Percentiles rank a stretch among this genome's conserved stretches.
Evolutionary conservation across 2,113 vertebrate genomes (phyloP).

Genomic region (Uria aalge): DNA sequence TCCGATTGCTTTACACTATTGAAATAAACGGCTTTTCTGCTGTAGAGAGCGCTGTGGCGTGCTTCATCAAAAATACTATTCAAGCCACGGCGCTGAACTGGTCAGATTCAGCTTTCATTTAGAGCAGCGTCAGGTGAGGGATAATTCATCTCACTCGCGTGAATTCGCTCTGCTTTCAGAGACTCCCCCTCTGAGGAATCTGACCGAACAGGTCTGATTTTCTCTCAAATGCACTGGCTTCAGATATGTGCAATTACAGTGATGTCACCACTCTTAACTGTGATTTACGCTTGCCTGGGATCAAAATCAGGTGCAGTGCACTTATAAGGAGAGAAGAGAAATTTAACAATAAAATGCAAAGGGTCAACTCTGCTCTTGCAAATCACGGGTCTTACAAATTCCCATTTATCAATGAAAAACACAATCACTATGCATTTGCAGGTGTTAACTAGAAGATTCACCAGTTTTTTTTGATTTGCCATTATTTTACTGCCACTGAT

Average conservation of each 20-base stretch:
- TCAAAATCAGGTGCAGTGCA: neutral
- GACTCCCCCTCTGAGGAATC: neutral
- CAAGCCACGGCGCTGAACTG: neutral
- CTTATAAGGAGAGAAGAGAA: neutral
- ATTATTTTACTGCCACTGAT: neutral
- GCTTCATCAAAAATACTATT: neutral
- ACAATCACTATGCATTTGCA: neutral
- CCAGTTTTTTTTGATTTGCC: neutral
- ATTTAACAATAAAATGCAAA: neutral
- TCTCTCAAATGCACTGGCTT: neutral
- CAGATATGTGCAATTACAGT: neutral
- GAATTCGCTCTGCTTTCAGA: neutral
- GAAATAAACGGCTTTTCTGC: neutral
- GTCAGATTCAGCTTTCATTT: neutral
- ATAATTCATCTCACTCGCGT: neutral
- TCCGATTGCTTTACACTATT: neutral
- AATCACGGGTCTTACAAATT: neutral
- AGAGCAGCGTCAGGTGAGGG: neutral
- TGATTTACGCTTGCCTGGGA: neutral
- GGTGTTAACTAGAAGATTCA: neutral
- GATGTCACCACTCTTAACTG: neutral
- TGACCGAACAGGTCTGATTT: neutral
- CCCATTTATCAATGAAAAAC: neutral
- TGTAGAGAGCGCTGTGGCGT: neutral
- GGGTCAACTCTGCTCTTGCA: neutral